Conservation (phyloP, 2,797 vertebrate genomes). For the Lophotriccus pileatus region DNA sequence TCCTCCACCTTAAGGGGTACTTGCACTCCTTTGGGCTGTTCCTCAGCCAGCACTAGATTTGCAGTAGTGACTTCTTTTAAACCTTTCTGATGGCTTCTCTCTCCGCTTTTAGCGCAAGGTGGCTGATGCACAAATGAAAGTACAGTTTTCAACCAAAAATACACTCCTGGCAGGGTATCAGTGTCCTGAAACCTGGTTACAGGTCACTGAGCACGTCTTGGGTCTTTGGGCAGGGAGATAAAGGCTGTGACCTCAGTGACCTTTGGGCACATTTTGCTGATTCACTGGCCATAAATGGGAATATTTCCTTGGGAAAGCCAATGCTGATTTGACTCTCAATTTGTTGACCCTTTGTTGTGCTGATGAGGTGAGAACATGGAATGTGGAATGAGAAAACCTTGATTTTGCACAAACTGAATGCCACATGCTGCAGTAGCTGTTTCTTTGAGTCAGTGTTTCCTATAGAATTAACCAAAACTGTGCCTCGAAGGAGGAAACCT, state of each 20-base stretch:
- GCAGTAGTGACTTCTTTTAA: background rate
- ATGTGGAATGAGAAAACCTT: background rate
- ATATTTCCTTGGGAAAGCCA: background rate
- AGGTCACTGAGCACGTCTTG: background rate
- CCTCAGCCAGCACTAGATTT: background rate
- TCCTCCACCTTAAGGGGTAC: background rate
- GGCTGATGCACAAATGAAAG: background rate
- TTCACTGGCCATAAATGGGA: background rate
- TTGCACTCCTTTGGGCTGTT: background rate
- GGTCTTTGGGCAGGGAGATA: background rate
- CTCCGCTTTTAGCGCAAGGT: fast-evolving
- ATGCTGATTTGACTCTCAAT: background rate
- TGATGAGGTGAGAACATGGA: background rate
- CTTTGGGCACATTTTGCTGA: background rate
- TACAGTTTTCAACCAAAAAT: background rate
- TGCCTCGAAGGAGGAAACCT: background rate
- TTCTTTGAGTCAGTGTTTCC: background rate
- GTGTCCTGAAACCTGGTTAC: background rate
- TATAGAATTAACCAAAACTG: background rate
- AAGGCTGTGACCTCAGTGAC: background rate
- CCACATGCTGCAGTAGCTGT: background rate
- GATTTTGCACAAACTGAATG: background rate
- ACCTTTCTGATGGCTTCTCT: background rate
- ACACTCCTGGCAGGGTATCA: background rate
- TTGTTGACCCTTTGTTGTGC: background rate